Base-by-base conservation (phyloP, 92 coral and sea anemone genomes). In the Pocillopora grandis region DNA sequence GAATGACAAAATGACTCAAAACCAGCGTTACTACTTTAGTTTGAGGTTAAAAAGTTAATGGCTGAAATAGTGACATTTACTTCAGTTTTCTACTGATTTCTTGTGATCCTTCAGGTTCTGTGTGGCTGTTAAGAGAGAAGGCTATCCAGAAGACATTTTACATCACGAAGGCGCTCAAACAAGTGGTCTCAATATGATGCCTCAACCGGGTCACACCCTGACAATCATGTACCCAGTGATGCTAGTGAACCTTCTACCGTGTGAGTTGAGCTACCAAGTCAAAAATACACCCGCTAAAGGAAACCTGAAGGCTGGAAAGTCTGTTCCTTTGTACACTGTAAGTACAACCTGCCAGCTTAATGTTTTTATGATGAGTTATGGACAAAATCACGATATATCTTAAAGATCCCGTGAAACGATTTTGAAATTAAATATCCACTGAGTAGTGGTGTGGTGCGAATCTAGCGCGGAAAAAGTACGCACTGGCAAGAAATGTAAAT, bases 141-240 rank as follows among this genome's bases (percentile, higher is more conserved):
- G 99, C 1, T 97, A 90, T 66, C 98, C 99, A 1, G 94, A 92
- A 65, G 98, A 96, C 72, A 86, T 68, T 56, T 82, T 82, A 64
- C n/a, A 80, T 52, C 72, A 69, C 16, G 90, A 90, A 14, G 69
- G 75, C 18, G 31, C 78, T 36, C 85, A 90, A 13, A 66, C 79
- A 15, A 72, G 59, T 59, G 86, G 76, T 35, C 84, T 87, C 9
- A 82, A 85, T 72, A 85, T 84, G 36, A 81, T 89, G 68, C 85
- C 93, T 59, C 99, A 94, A 33, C 98, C 99, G 23, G 96, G 98
- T 52, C 99, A 97, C 90, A 94, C 98, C 73, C 82, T 97, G 42
- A 88, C 98, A 36, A 87, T 97, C 42, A 85, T 97, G 78, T 95
- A 95, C 71, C 98, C 99, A 10, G 80, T 97, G 62, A 93, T 93